These are phyloP conservation scores for Syrphus vitripennis DNA, from an alignment of 2,888 invertebrate genomes.

Conservation along the genomic window DNA sequence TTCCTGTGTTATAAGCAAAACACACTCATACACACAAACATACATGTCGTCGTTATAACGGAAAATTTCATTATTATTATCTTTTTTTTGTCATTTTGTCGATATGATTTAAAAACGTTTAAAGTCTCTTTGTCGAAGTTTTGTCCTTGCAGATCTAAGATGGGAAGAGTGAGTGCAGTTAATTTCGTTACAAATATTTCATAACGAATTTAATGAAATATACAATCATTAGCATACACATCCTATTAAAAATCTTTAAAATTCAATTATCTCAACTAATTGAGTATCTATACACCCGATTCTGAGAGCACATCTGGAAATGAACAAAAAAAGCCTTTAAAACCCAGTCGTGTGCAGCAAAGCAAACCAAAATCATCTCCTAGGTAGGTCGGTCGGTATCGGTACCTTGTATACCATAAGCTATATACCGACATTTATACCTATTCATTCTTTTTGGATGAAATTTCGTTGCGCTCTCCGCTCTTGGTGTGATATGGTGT, in stretches of 20 bases:
- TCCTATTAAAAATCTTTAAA: conserved; percentile 69
- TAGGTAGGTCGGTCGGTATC: conserved; percentile 41
- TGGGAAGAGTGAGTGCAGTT: conserved; percentile 59
- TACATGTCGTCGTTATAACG: neutral
- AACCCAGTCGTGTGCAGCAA: conserved; percentile 47
- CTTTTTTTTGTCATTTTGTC: neutral
- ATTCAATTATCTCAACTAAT: conserved; percentile 71
- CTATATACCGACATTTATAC: conserved; percentile 27
- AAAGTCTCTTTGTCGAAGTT: too few species aligned
- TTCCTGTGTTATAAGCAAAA: neutral
- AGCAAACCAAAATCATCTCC: conserved; percentile 46
- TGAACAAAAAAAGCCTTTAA: conserved; percentile 5
- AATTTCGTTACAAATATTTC: conserved; percentile 69
- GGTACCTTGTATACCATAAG: neutral
- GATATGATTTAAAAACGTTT: neutral
- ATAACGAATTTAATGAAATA: conserved; percentile 65
- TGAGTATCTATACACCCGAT: conserved; percentile 67
- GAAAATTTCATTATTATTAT: neutral
- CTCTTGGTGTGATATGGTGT: conserved; percentile 24
- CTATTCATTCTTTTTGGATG: neutral
- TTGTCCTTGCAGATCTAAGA: too few species aligned
- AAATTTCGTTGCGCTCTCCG: conserved; percentile 3
- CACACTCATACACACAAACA: neutral
- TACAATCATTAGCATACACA: conserved; percentile 70
- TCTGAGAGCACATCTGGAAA: conserved; percentile 25